phyloP scores from a whole-genome alignment of 2,797 vertebrate species.

The Dendrocincla tyrannina region DNA sequence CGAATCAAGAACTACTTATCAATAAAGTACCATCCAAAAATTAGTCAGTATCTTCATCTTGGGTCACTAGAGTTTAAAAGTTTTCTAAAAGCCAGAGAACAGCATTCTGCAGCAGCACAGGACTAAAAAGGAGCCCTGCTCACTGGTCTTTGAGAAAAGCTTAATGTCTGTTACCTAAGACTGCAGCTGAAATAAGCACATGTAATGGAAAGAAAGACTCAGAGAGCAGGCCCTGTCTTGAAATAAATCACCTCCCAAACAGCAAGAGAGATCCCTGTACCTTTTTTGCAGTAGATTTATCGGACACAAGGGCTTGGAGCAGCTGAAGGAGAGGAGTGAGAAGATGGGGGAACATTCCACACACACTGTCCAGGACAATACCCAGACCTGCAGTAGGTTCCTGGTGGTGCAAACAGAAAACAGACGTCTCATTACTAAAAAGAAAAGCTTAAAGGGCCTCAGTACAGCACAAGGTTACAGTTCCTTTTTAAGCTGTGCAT shows the following conservation, averaged over 20 bases:
- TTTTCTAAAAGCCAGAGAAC: neutral
- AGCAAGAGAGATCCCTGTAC: constrained; percentile 63
- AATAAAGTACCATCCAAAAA: neutral
- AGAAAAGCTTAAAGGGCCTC: neutral
- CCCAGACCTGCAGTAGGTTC: constrained; percentile 92
- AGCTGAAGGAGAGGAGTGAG: constrained; percentile 91
- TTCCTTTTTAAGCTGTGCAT: neutral
- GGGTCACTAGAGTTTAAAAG: neutral
- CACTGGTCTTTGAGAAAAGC: neutral
- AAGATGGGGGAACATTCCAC: constrained; percentile 94
- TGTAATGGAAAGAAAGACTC: neutral
- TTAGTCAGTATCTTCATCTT: neutral
- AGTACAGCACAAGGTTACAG: neutral
- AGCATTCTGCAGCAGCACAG: neutral
- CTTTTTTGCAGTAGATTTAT: constrained; percentile 95
- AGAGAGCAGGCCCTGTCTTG: neutral
- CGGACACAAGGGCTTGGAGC: constrained; percentile 91
- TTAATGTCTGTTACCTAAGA: neutral
- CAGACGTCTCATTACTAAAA: neutral
- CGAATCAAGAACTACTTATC: neutral
- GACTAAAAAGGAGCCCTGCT: neutral
- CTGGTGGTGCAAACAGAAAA: constrained; percentile 69
- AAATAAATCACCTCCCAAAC: neutral
- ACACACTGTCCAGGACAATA: constrained; percentile 93
- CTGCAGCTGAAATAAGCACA: neutral